Percentiles rank a stretch among this genome's conserved stretches.
phyloP scores from a whole-genome alignment of 2,113 vertebrate species.

The Calyptomena viridis region DNA sequence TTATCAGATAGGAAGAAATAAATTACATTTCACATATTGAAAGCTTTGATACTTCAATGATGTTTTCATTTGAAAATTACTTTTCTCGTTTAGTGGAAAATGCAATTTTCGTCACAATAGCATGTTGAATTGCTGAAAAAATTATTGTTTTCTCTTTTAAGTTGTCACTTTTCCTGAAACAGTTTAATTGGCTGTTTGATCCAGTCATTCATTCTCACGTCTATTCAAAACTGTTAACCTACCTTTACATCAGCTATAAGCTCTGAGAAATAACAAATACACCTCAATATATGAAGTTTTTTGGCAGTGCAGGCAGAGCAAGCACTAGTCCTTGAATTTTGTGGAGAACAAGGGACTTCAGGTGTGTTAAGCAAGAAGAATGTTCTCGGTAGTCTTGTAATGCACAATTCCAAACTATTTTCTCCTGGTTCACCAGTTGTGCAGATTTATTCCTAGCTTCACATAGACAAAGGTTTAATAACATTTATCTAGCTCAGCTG shows the following conservation, averaged over 20 bases:
- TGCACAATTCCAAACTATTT: not conserved
- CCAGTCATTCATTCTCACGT: not conserved
- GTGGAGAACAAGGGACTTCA: not conserved
- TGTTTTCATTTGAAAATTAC: slow-evolving; percentile 25
- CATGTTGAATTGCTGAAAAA: slow-evolving; percentile 28
- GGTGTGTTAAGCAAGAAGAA: not conserved
- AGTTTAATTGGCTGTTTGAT: slow-evolving; percentile 58
- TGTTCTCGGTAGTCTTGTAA: not conserved
- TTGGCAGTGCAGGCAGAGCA: not conserved
- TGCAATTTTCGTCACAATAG: slow-evolving; percentile 27
- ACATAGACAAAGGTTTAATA: not conserved
- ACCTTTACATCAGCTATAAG: not conserved
- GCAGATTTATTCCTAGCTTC: not conserved
- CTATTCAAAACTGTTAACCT: not conserved
- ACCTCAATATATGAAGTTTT: not conserved
- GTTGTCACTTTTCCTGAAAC: not conserved
- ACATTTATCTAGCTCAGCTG: not conserved
- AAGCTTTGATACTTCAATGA: slow-evolving; percentile 17
- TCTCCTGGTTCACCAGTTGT: not conserved
- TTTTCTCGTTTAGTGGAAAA: not conserved
- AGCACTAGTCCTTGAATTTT: not conserved
- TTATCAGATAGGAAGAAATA: slow-evolving; percentile 7
- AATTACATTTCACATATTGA: slow-evolving; percentile 21
- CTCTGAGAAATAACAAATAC: not conserved
- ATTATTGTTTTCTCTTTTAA: slow-evolving; percentile 18